Base-by-base conservation (phyloP, 2,113 vertebrate species). In the Myotis lucifugus region DNA sequence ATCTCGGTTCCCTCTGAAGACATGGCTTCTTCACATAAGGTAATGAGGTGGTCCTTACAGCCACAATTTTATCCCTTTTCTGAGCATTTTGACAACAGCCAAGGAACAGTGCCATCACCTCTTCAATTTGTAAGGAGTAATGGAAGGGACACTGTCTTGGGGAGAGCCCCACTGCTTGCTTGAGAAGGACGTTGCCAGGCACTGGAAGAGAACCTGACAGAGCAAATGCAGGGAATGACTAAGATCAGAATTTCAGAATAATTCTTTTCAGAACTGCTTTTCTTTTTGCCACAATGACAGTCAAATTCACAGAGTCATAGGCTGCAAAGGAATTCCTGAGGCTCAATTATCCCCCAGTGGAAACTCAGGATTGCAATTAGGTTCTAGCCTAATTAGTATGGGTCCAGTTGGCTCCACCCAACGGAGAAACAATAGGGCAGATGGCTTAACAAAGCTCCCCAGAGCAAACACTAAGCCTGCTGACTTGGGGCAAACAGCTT, bases 321-420 rank as follows among this genome's bases (percentile, higher is more conserved):
- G 85, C 72, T 93, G n/a, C 34, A 69, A 90, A 96, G 95, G 72
- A 95, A 94, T 92, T 93, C 87, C 84, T 89, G 81, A 94, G 86
- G 93, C 83, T 91, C 93, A 94, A 95, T 90, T 81, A 91, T 81
- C 72, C 72, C 84, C 88, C 32, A 81, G 56, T 69, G 79, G 91
- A 87, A 79, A 89, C 21, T 92, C n/a, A 34, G 85, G 87, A 93
- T 34, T 89, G 85, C 90, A 94, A 85, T 87, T 94, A 93, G 50
- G 37, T 92, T 95, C 52, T 46, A 91, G 54, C 77, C 50, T 94
- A 92, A 96, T 96, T 88, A 95, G 66, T 34, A 32, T 37, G 64
- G 76, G 48, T 93, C 84, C 70, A 87, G 52, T 56, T 72, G 83
- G 90, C 56, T 93, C 76, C 81, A 91, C 67, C 81, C 59, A 88